phyloP scores from a whole-genome alignment of 2,113 vertebrate species.

The Rhinoderma darwinii region DNA sequence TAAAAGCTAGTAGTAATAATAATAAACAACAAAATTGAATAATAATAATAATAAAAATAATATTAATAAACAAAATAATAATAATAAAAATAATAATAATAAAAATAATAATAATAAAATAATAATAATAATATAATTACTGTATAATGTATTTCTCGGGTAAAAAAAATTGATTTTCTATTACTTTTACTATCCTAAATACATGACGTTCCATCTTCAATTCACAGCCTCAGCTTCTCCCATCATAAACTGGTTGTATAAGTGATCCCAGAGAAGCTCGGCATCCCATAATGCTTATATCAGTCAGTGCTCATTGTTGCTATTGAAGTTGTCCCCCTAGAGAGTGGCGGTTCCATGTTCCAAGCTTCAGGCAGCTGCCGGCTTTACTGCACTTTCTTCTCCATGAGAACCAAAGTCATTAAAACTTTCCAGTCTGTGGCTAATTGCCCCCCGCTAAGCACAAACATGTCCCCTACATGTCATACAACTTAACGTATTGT shows the following conservation, averaged over 20 bases:
- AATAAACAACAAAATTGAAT: no score
- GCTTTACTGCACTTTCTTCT: slow-evolving; percentile 3
- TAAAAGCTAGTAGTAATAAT: no score
- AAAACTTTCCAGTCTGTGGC: slow-evolving; percentile 28
- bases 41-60: no score
- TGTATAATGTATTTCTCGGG: no score
- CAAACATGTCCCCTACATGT: neutral
- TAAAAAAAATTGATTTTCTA: no score
- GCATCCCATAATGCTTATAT: neutral
- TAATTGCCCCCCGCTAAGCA: slow-evolving; percentile 11
- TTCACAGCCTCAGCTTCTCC: neutral
- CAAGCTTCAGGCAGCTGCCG: neutral
- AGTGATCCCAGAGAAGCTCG: neutral
- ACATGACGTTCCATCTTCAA: neutral
- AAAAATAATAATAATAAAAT: no score
- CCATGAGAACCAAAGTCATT: slow-evolving; percentile 24
- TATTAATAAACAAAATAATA: no score
- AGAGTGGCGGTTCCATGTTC: neutral
- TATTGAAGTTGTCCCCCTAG: neutral
- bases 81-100: no score
- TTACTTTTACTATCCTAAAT: neutral
- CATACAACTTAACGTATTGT: neutral
- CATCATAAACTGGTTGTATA: neutral
- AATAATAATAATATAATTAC: no score
- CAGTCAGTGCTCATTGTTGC: neutral